Evolutionary conservation across 2,888 invertebrate genomes (phyloP).

Genomic region (Podotricha telesiphe): DNA sequence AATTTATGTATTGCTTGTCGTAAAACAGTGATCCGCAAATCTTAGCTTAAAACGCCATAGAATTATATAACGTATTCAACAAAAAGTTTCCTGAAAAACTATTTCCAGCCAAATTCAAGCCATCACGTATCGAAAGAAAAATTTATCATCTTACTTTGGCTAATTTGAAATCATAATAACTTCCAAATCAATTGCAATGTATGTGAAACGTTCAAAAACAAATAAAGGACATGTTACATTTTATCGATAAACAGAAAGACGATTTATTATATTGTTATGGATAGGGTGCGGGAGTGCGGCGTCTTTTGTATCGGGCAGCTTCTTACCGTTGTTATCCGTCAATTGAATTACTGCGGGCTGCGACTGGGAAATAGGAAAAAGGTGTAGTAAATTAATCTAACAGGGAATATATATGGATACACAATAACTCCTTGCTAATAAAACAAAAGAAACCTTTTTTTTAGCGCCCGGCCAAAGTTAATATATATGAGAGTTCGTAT

Average conservation of each 20-base stretch:
- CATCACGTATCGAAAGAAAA: too few relatives aligned
- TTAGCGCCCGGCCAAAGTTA: conserved; percentile 7
- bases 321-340: conserved; percentile 41
- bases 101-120: too few relatives aligned
- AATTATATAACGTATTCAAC: too few relatives aligned
- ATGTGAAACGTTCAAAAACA: not conserved
- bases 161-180: not conserved
- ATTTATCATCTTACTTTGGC: too few relatives aligned
- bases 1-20: too few relatives aligned
- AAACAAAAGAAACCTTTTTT: conserved; percentile 7
- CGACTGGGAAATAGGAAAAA: conserved; percentile 33
- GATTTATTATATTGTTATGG: conserved; percentile 35
- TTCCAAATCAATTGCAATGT: conserved; percentile 20
- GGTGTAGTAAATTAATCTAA: conserved; percentile 35
- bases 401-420: conserved; percentile 26
- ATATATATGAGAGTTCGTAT: not conserved
- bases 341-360: conserved; percentile 38
- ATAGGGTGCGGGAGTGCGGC: conserved; percentile 28
- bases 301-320: conserved; percentile 34
- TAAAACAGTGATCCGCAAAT: too few relatives aligned
- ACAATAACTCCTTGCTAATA: conserved; percentile 20
- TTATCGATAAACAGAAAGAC: conserved; percentile 29
- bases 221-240: conserved; percentile 10
- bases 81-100: too few relatives aligned
- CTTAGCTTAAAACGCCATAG: too few relatives aligned